Conservation (phyloP, 2,113 vertebrate genomes). For the Eptesicus fuscus region DNA sequence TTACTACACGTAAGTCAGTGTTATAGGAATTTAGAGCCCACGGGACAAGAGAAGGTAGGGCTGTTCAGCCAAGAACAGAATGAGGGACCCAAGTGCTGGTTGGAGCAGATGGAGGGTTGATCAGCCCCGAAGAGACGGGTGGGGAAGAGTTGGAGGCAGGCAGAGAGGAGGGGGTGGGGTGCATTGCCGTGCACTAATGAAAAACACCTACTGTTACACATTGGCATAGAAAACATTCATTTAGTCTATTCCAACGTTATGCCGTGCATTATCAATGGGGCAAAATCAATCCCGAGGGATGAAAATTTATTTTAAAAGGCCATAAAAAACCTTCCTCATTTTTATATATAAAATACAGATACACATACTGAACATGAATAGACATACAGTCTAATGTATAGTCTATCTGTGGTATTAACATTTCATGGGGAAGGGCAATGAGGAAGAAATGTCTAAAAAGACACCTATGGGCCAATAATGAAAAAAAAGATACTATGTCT, state of each 20-base stretch:
- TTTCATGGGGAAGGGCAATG: neutral
- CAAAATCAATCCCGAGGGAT: neutral
- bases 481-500: neutral
- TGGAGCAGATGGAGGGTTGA: neutral
- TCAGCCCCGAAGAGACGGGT: neutral
- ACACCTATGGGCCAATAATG: neutral
- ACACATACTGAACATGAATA: neutral
- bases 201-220: neutral
- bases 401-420: neutral
- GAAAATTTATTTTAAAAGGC: neutral
- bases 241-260: neutral
- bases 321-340: neutral
- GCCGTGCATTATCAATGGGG: neutral
- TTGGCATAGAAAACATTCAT: neutral
- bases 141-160: neutral
- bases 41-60: neutral
- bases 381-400: no score
- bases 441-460: neutral
- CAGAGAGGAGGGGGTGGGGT: neutral
- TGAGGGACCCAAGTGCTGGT: rapidly evolving
- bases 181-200: neutral
- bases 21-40: neutral
- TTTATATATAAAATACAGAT: neutral
- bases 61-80: neutral
- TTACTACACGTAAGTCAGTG: neutral